Evolutionary conservation across 1,140 invertebrate genomes (phyloP).

Genomic region (Brachionus koreanus): DNA sequence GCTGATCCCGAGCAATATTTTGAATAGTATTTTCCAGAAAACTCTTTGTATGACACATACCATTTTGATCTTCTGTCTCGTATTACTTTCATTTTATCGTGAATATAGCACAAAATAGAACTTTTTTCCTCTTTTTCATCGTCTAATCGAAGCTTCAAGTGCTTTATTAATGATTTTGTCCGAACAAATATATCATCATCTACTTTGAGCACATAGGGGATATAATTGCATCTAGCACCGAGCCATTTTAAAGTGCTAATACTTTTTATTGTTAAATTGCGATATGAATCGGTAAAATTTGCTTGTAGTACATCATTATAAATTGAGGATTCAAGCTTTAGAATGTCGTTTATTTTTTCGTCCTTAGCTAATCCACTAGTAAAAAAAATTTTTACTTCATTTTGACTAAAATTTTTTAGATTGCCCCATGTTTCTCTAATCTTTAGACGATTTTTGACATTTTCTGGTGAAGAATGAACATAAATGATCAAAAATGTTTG

Average conservation of each 20-base stretch:
- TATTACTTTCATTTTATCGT: background rate
- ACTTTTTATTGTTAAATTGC: constrained; percentile 47
- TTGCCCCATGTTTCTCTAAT: constrained; percentile 47
- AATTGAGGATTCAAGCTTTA: constrained; percentile 43
- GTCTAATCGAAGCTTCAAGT: background rate
- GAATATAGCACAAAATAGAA: constrained; percentile 25
- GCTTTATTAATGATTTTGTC: background rate
- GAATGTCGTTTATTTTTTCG: background rate
- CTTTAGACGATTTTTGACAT: constrained; percentile 45
- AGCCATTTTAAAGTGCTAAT: constrained; percentile 48
- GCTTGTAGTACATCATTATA: constrained; percentile 48
- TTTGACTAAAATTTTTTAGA: background rate
- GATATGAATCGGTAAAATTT: constrained; percentile 47
- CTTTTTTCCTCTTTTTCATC: constrained; percentile 5
- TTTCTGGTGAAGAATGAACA: constrained; percentile 44
- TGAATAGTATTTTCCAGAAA: background rate
- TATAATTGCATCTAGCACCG: constrained; percentile 40
- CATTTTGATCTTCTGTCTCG: constrained; percentile 9
- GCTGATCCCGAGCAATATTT: constrained; percentile 38
- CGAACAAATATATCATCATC: constrained; percentile 48
- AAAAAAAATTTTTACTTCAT: background rate
- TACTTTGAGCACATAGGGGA: constrained; percentile 45
- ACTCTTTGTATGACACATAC: constrained; percentile 4
- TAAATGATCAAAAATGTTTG: constrained; percentile 22
- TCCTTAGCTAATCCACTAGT: background rate